Base-by-base conservation (phyloP, 2,113 vertebrate genomes). In the Caranx melampygus region DNA sequence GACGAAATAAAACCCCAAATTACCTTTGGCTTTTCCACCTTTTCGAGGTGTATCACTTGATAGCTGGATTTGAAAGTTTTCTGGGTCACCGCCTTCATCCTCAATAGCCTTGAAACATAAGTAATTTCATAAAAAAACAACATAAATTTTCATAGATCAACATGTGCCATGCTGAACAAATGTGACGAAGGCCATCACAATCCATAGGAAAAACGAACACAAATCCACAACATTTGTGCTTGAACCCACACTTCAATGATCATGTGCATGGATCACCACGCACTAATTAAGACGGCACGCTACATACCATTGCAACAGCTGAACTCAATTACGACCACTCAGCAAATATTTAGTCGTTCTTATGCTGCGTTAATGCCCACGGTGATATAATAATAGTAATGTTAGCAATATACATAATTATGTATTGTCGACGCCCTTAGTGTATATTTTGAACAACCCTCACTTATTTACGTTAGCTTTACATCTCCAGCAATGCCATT, bases 51-150 rank as follows among this genome's bases (percentile, higher is more conserved):
- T 88, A 77, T 99, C 97, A 77, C 91, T 79, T 3, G 95, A 92
- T 87, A 95, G 82, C 67, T 90, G 92, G 87, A 97, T 94, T 90
- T 98, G 95, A 93, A 98, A 95, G 90, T 96, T 96, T 82, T 98
- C 97, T 79, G 96, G 95, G 93, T 99, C 97, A 0, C 96, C 97
- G 88, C 97, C 97, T 96, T 99, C 98, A 87, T 98, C 97, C 92
- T 99, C 96, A 93, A 99, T 93, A 78, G 97, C 98, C 98, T 99
- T 90, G 55, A 91, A 89, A 67, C 2, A n/a, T 13, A 42, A 42
- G 2, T 49, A 2, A 49, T 49, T 47, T 47, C 14, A 45, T 45
- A 5, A 4, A 18, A 49, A 49, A 18, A 0, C n/a, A 26, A 11
- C 12, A 26, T 13, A 42, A 42, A 42, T 42, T 10, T 11, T 42